Evolutionary conservation across 2,113 vertebrate species (phyloP).

Genomic region (Struthio camelus): DNA sequence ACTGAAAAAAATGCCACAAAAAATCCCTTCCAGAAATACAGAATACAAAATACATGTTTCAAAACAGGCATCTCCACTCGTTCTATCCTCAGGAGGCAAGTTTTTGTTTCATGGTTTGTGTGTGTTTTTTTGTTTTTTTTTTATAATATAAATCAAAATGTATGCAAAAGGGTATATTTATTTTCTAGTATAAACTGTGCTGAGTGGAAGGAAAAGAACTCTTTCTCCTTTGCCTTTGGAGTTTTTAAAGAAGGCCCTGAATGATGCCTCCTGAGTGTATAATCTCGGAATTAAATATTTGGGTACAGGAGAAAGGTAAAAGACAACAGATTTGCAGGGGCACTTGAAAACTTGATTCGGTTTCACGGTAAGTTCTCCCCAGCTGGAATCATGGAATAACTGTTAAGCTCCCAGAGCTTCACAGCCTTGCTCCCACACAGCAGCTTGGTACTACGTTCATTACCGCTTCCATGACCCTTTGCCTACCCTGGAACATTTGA

Average conservation of each 20-base stretch:
- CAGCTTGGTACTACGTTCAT: not conserved
- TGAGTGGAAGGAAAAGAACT: not conserved
- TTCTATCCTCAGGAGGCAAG: not conserved
- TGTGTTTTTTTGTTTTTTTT: not conserved
- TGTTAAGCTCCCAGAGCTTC: not conserved
- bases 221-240: not conserved
- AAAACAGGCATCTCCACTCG: not conserved
- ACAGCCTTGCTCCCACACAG: not conserved
- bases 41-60: conserved; percentile 1
- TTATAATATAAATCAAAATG: not conserved
- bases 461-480: not conserved
- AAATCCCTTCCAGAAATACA: not conserved
- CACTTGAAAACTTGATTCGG: not conserved
- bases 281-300: not conserved
- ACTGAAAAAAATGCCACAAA: not conserved
- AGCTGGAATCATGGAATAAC: not conserved
- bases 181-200: not conserved
- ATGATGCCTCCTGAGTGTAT: not conserved
- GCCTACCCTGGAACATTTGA: not conserved
- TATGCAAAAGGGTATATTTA: not conserved
- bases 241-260: not conserved
- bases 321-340: not conserved
- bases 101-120: not conserved
- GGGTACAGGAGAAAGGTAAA: not conserved
- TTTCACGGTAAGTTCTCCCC: not conserved